phyloP scores from a whole-genome alignment of 2,888 invertebrate genomes.

The Rhingia rostrata region DNA sequence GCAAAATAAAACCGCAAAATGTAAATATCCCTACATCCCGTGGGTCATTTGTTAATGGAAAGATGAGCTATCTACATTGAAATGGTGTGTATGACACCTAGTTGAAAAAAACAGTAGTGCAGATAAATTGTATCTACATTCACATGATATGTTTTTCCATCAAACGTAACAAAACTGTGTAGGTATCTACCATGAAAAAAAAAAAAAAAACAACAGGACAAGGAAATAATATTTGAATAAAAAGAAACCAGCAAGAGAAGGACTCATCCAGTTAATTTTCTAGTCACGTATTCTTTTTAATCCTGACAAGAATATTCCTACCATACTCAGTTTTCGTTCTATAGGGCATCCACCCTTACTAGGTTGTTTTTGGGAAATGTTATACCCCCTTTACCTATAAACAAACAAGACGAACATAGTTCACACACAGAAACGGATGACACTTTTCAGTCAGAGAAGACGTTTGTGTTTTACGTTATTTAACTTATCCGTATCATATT shows the following conservation, averaged over 20 bases:
- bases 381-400: conserved; percentile 65
- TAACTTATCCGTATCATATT: conserved; percentile 57
- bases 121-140: conserved; percentile 66
- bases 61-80: conserved; percentile 50
- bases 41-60: conserved; percentile 18
- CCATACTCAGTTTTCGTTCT: conserved; percentile 76
- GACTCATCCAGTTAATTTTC: conserved; percentile 80
- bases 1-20: background rate
- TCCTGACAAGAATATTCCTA: conserved; percentile 83
- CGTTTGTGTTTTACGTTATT: conserved; percentile 36
- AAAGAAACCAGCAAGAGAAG: conserved; percentile 50
- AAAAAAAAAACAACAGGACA: conserved; percentile 35
- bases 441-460: conserved; percentile 56
- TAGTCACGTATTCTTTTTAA: conserved; percentile 83
- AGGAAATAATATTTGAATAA: conserved; percentile 48
- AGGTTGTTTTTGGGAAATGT: conserved; percentile 19
- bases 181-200: conserved; percentile 3
- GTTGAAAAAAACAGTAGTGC: conserved; percentile 42
- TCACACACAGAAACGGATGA: conserved; percentile 64
- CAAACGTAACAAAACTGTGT: conserved; percentile 40
- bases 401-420: conserved; percentile 72
- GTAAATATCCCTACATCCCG: conserved; percentile 33
- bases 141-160: conserved; percentile 65
- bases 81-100: conserved; percentile 39
- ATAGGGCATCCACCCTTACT: conserved; percentile 20